Conservation (phyloP, 2,113 vertebrate species). For the Lampris megalopsis region DNA sequence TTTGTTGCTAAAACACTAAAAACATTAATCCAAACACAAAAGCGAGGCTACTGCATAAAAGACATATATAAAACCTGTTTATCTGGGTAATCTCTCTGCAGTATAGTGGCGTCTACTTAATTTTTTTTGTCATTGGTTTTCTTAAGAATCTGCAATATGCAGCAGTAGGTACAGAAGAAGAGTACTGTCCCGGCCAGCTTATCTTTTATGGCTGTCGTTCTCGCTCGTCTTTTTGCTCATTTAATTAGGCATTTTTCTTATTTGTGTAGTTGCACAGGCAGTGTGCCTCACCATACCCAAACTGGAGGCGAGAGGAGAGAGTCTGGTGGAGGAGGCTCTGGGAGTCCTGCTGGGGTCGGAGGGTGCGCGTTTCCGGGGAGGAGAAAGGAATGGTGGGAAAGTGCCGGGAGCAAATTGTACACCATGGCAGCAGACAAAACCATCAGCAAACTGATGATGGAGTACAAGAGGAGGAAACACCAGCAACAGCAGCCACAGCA, state of each 20-base stretch:
- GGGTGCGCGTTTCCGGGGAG: constrained; percentile 42
- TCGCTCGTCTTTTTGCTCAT: neutral
- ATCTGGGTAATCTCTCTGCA: too few species aligned
- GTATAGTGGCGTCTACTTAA: too few species aligned
- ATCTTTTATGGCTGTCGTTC: neutral
- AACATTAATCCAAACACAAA: too few species aligned
- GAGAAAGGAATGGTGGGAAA: constrained; percentile 98
- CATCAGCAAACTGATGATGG: constrained; percentile 93
- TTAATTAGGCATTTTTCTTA: neutral
- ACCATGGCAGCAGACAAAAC: constrained; percentile 94
- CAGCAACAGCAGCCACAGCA: constrained; percentile 83
- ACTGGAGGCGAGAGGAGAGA: constrained; percentile 77
- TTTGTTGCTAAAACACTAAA: too few species aligned
- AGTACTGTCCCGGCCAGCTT: too few species aligned
- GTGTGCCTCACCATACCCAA: constrained; percentile 74
- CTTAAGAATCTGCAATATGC: too few species aligned
- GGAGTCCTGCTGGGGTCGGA: constrained; percentile 53
- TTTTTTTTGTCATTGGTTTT: too few species aligned
- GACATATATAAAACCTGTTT: too few species aligned
- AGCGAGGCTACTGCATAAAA: too few species aligned
- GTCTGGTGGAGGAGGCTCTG: constrained; percentile 78
- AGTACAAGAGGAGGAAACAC: constrained; percentile 95
- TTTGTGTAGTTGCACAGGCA: constrained; percentile 59
- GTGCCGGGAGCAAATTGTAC: constrained; percentile 93
- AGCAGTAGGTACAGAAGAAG: too few species aligned